phyloP scores from a whole-genome alignment of 1,140 invertebrate species.

The Zelostemma sp. region DNA sequence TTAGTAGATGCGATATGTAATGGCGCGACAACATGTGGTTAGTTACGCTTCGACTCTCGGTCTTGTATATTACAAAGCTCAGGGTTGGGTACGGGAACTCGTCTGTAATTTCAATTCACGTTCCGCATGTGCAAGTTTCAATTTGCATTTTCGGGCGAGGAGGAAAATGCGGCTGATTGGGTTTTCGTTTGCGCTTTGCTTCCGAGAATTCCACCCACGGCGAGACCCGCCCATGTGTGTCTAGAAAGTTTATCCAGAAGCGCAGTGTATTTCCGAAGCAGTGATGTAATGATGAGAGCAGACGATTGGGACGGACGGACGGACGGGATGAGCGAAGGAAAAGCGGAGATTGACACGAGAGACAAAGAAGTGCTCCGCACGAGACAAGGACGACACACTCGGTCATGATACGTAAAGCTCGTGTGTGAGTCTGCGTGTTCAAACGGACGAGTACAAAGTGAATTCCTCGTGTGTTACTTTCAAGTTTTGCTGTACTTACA shows the following conservation, averaged over 20 bases:
- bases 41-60: slow-evolving; percentile 61
- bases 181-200: too few relatives aligned
- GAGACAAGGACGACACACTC: slow-evolving; percentile 11
- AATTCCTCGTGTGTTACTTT: neutral
- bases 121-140: slow-evolving; percentile 1
- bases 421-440: neutral
- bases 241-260: slow-evolving; percentile 7
- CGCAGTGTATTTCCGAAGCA: slow-evolving; percentile 11
- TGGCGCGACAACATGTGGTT: slow-evolving; percentile 60
- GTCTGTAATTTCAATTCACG: neutral
- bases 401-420: slow-evolving; percentile 1
- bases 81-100: neutral
- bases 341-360: slow-evolving; percentile 8
- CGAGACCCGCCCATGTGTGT: too few relatives aligned
- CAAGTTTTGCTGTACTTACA: slow-evolving; percentile 7
- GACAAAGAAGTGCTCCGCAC: neutral
- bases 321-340: neutral
- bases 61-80: slow-evolving; percentile 1
- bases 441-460: slow-evolving; percentile 2
- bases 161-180: too few relatives aligned
- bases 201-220: too few relatives aligned
- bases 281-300: slow-evolving; percentile 1
- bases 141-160: slow-evolving; percentile 1
- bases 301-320: neutral
- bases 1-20: slow-evolving; percentile 67